A percentile compares a stretch with the other conserved stretches of the same genome.
Conservation (phyloP, 1,140 invertebrate species). For the Musca domestica region DNA sequence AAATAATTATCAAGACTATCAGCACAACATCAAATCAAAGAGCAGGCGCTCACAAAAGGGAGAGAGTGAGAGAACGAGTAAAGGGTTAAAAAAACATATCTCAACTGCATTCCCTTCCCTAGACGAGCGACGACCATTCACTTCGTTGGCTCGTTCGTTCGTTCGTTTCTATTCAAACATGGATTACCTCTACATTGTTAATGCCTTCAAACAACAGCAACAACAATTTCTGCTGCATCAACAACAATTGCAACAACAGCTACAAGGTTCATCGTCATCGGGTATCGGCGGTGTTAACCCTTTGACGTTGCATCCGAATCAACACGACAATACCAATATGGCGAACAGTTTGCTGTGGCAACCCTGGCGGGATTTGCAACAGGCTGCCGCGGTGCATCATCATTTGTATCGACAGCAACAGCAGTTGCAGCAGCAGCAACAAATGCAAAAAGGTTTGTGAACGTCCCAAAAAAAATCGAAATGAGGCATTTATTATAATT, state of each 20-base stretch:
- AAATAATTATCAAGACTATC: not conserved
- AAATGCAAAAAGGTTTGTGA: slow-evolving; percentile 47
- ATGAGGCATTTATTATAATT: not conserved
- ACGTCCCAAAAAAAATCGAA: not conserved
- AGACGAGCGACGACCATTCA: too few relatives aligned
- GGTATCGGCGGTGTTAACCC: not conserved
- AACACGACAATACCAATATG: slow-evolving; percentile 39
- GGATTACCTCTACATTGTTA: slow-evolving; percentile 43
- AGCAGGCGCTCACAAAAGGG: too few relatives aligned
- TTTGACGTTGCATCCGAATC: slow-evolving; percentile 30
- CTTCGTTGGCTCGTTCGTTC: too few relatives aligned
- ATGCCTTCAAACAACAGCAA: slow-evolving; percentile 38
- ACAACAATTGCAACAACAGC: slow-evolving; percentile 23
- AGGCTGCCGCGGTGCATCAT: slow-evolving; percentile 47
- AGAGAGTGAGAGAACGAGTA: too few relatives aligned
- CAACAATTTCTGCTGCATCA: slow-evolving; percentile 30
- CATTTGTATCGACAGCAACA: slow-evolving; percentile 47
- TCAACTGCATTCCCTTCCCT: too few relatives aligned
- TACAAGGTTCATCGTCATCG: slow-evolving; percentile 2
- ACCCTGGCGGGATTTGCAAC: slow-evolving; percentile 48
- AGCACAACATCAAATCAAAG: too few relatives aligned
- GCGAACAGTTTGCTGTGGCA: slow-evolving; percentile 49
- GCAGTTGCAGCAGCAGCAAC: slow-evolving; percentile 31
- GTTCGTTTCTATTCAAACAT: slow-evolving; percentile 26
- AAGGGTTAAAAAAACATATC: too few relatives aligned